Evolutionary conservation across 2,888 invertebrate genomes (phyloP), one percentile per base, ranked within the genome.

Genomic region (Halictus quadricinctus): DNA sequence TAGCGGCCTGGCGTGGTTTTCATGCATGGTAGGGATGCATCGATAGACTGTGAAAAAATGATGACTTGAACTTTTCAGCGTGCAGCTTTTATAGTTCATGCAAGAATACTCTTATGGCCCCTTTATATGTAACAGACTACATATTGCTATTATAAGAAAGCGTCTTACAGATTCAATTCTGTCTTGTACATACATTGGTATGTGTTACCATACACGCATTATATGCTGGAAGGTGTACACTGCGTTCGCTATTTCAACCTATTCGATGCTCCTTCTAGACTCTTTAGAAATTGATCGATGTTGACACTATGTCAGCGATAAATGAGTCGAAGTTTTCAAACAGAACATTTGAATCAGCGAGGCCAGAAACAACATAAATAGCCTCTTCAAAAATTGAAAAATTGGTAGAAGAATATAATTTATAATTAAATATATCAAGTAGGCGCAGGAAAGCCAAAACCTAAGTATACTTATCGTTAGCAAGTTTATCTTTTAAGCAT

Each of bases 31-130:
- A 43, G 48, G 46, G 41, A 76, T 76, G 69, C 66, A 73, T 69
- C 75, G 69, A 77, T 82, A 50, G 64, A n/a, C 25, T 54, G 64
- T 74, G 80, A 83, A 85, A 72, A 87, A 85, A 60, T 87, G 83
- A 81, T 84, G 80, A 81, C 79, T 75, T 18, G 72, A 41, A 69
- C 79, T 77, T 83, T 85, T 77, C 66, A 21, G 4, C 46, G 21
- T 50, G 64, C 50, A 48, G 25, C 50, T 50, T 58, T 77, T 50
- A 78, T 41, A 41, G 18, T 12, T n/a, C 13, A n/a, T 15, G 21
- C 6, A n/a, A 64, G 54, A 72, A 78, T 70, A 70, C 43, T 66
- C 43, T 60, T 70, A 48, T 29, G 60, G 21, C 36, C 29, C 43
- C 18, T 76, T 25, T 48, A 7, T n/a, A 46, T n/a, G 7, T 25